Conservation (phyloP, 2,888 invertebrate species). For the Rosalia funebris region DNA sequence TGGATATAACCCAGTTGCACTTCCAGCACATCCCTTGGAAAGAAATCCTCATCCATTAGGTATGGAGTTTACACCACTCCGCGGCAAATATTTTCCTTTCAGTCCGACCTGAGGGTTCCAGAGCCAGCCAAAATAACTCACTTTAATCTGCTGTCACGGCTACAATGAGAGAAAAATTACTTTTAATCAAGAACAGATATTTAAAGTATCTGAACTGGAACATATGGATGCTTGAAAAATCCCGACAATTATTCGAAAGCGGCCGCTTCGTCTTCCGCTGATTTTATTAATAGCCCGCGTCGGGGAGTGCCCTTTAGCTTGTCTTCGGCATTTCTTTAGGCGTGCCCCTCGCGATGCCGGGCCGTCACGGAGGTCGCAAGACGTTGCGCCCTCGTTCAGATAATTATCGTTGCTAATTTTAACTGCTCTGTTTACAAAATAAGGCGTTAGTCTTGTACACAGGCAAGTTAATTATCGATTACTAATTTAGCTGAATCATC, state of each 20-base stretch:
- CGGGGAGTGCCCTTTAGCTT: slow-evolving; percentile 1
- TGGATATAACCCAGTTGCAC: too few relatives aligned
- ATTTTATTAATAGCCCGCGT: not conserved
- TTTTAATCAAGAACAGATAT: slow-evolving; percentile 21
- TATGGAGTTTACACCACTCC: not conserved
- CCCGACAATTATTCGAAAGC: slow-evolving; percentile 7
- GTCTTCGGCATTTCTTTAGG: slow-evolving; percentile 2
- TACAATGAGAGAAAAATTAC: slow-evolving; percentile 28
- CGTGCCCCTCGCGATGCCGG: too few relatives aligned
- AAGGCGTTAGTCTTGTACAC: not conserved
- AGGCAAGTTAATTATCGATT: slow-evolving; percentile 2
- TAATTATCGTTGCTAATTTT: slow-evolving; percentile 19
- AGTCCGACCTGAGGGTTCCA: not conserved
- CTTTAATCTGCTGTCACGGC: slow-evolving; percentile 29
- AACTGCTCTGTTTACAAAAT: slow-evolving; percentile 8
- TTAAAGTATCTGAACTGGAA: slow-evolving; percentile 17
- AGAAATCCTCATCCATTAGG: not conserved
- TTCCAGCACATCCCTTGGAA: not conserved
- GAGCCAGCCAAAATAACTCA: slow-evolving; percentile 29
- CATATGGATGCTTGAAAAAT: slow-evolving; percentile 19
- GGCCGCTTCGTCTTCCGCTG: not conserved
- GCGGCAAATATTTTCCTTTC: not conserved
- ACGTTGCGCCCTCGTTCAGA: slow-evolving; percentile 8
- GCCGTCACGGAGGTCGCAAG: not conserved
- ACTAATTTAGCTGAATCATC: slow-evolving; percentile 1